Percentiles rank a stretch among this genome's conserved stretches.
These are phyloP conservation scores for Ovis canadensis DNA, from an alignment of 2,113 vertebrate genomes.

Conservation along the genomic window DNA sequence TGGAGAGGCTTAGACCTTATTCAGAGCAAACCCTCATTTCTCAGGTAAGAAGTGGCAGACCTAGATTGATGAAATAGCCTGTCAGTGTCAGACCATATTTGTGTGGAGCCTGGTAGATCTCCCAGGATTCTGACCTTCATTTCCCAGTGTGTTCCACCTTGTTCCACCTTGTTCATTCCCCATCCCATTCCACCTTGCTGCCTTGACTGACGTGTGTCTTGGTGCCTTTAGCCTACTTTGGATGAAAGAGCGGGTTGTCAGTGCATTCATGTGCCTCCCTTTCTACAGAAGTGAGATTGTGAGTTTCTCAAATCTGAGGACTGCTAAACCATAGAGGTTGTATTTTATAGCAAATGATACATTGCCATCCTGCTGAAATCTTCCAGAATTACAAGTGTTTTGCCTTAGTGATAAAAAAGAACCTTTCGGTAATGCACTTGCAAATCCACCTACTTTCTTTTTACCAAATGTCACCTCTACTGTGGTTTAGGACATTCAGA, in stretches of 20 bases:
- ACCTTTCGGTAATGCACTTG: not conserved
- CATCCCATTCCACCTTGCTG: not conserved
- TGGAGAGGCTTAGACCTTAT: not conserved
- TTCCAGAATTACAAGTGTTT: not conserved
- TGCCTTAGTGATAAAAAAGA: not conserved
- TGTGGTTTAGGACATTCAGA: not conserved
- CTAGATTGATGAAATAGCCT: not conserved
- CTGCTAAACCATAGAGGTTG: not conserved
- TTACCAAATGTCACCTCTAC: not conserved
- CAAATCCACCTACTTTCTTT: not conserved
- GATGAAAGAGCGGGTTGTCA: not conserved
- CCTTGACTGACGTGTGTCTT: not conserved
- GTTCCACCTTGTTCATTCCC: not conserved
- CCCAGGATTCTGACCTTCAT: not conserved
- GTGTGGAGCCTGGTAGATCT: not conserved
- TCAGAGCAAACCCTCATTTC: not conserved
- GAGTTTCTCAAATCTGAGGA: not conserved
- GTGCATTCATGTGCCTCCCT: not conserved
- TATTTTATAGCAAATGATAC: not conserved
- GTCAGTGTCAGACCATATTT: not conserved
- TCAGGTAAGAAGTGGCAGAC: not conserved
- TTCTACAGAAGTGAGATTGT: not conserved
- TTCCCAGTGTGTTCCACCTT: not conserved
- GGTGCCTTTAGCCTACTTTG: not conserved
- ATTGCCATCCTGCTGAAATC: not conserved